Percentiles rank a stretch among this genome's conserved stretches.
These are phyloP conservation scores for Tachypleus tridentatus DNA, from an alignment of 1,140 invertebrate genomes.

Conservation along the genomic window DNA sequence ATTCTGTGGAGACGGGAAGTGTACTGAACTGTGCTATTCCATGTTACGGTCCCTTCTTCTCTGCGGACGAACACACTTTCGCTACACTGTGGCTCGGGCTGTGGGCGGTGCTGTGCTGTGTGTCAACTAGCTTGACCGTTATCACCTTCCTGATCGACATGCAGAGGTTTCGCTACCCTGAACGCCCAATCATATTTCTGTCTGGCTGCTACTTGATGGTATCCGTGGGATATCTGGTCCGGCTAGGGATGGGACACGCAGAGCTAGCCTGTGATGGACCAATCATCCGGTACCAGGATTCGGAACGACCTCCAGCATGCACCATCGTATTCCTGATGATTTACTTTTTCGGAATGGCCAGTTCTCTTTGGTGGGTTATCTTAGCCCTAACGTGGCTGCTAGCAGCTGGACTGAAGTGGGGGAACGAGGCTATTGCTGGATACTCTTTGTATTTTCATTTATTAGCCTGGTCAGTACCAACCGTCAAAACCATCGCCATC, in stretches of 20 bases:
- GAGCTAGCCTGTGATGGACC: conserved; percentile 75
- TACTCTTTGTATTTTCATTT: conserved; percentile 89
- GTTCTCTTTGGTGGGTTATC: conserved; percentile 89
- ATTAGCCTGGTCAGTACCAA: conserved; percentile 76
- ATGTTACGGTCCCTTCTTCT: conserved; percentile 78
- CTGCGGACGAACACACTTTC: conserved; percentile 70
- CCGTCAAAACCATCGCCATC: conserved; percentile 70
- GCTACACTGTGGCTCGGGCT: conserved; percentile 53
- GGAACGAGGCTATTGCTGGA: conserved; percentile 87
- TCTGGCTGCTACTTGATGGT: conserved; percentile 92
- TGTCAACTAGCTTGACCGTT: conserved; percentile 41
- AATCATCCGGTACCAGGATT: conserved; percentile 43
- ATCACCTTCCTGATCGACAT: conserved; percentile 86
- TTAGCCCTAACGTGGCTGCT: conserved; percentile 88
- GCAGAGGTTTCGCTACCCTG: conserved; percentile 65
- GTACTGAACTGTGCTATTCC: conserved; percentile 76
- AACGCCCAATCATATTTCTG: conserved; percentile 87
- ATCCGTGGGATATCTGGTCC: conserved; percentile 74
- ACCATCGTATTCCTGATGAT: conserved; percentile 75
- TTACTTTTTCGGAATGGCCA: conserved; percentile 90
- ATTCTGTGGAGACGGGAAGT: conserved; percentile 52
- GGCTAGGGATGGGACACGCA: conserved; percentile 70
- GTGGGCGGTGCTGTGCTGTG: conserved; percentile 40
- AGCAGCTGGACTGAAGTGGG: conserved; percentile 87
- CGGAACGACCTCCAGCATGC: conserved; percentile 51